Evolutionary conservation across 64 coral and sea anemone species (phyloP).

Genomic region (Trachythela sp.): DNA sequence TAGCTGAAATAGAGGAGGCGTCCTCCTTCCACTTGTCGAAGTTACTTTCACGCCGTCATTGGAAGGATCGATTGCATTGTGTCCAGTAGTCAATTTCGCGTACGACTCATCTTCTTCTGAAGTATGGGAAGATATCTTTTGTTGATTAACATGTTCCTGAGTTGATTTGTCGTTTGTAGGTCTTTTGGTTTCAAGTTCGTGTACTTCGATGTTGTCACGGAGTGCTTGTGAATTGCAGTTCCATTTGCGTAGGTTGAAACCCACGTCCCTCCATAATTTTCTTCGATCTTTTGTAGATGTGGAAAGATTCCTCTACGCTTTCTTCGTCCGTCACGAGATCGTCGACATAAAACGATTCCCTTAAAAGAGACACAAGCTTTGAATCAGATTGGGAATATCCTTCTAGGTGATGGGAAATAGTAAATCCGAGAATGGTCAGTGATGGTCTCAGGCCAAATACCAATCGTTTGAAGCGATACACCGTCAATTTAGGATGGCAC

Average conservation of each 20-base stretch:
- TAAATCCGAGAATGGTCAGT: constrained; percentile 38
- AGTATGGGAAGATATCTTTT: neutral
- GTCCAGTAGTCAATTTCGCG: neutral
- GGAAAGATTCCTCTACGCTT: neutral
- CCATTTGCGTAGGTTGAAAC: constrained; percentile 15
- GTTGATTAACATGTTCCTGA: neutral
- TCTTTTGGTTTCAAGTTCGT: neutral
- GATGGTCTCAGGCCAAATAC: constrained; percentile 43
- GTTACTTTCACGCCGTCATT: neutral
- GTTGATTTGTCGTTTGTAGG: neutral
- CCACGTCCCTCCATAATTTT: neutral
- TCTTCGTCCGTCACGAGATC: neutral
- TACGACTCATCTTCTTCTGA: constrained; percentile 9
- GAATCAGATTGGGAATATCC: neutral
- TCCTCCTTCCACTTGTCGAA: neutral
- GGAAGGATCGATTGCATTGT: neutral
- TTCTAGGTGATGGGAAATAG: constrained; percentile 32
- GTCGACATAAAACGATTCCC: constrained; percentile 12
- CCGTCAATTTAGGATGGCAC: constrained; percentile 1
- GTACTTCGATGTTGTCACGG: neutral
- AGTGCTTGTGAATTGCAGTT: neutral
- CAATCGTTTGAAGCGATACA: neutral
- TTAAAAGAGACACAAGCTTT: neutral
- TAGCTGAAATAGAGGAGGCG: neutral
- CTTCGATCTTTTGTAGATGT: neutral